Evolutionary conservation across 2,888 invertebrate species (phyloP).

Genomic region (Sturmia bella): DNA sequence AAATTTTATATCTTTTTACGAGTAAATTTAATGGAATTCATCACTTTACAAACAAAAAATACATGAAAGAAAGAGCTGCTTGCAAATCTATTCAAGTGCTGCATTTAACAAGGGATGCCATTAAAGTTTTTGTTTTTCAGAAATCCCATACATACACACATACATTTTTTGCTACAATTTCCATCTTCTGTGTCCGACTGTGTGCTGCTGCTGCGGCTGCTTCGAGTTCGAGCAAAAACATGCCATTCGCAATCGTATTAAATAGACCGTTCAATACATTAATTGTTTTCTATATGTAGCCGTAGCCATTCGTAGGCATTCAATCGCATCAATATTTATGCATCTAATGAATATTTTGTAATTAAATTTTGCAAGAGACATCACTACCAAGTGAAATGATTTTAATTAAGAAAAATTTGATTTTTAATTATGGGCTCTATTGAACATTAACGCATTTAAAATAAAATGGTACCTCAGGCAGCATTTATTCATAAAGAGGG

Average conservation of each 20-base stretch:
- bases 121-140: no score
- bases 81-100: background rate
- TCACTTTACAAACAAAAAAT: constrained; percentile 3
- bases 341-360: constrained; percentile 41
- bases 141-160: no score
- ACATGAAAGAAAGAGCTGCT: background rate
- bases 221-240: constrained; percentile 4
- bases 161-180: no score
- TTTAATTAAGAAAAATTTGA: constrained; percentile 36
- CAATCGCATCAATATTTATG: constrained; percentile 52
- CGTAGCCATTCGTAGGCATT: constrained; percentile 48
- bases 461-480: no score
- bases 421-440: constrained; percentile 38
- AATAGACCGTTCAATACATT: constrained; percentile 77
- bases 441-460: constrained; percentile 24
- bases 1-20: constrained; percentile 16
- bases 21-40: constrained; percentile 32
- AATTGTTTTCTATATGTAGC: constrained; percentile 74
- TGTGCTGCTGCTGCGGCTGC: no score
- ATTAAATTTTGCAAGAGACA: constrained; percentile 34
- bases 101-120: background rate
- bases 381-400: constrained; percentile 20
- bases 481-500: no score
- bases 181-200: no score
- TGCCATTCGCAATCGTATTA: constrained; percentile 65